Conservation (phyloP, 2,113 vertebrate genomes). For the Theropithecus gelada region DNA sequence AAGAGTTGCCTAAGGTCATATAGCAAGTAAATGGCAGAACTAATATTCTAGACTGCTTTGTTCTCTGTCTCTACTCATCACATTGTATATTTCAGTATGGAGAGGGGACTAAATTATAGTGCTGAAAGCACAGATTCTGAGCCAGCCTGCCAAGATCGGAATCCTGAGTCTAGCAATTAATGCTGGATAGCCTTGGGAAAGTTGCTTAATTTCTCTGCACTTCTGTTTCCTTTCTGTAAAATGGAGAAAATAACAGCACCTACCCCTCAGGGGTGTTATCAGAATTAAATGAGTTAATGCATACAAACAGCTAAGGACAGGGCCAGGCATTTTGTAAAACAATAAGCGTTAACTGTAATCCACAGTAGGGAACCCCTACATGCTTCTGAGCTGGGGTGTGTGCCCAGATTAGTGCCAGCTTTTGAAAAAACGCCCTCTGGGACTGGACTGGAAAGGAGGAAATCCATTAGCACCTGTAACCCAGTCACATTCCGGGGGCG, state of each 20-base stretch:
- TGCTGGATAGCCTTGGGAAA: constrained; percentile 15
- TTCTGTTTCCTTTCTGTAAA: neutral
- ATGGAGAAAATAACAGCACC: neutral
- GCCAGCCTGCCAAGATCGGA: neutral
- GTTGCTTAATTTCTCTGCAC: constrained; percentile 28
- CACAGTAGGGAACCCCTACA: neutral
- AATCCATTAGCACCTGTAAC: constrained; percentile 49
- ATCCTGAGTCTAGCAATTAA: neutral
- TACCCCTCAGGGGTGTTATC: neutral
- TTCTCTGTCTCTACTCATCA: neutral
- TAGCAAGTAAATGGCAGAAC: neutral
- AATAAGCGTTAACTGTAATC: neutral
- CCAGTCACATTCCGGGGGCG: constrained; percentile 38
- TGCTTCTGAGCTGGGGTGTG: neutral
- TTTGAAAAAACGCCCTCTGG: constrained; percentile 27
- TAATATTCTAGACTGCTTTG: neutral
- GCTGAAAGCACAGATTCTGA: neutral
- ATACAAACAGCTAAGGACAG: neutral
- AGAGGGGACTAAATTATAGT: neutral
- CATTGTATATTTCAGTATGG: neutral
- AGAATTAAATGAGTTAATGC: neutral
- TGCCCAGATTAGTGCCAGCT: constrained; percentile 16
- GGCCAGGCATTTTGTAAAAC: neutral
- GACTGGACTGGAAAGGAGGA: constrained; percentile 30
- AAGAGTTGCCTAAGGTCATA: neutral